phyloP scores from a whole-genome alignment of 2,888 invertebrate genomes.

The Sclerodermus sp. region DNA sequence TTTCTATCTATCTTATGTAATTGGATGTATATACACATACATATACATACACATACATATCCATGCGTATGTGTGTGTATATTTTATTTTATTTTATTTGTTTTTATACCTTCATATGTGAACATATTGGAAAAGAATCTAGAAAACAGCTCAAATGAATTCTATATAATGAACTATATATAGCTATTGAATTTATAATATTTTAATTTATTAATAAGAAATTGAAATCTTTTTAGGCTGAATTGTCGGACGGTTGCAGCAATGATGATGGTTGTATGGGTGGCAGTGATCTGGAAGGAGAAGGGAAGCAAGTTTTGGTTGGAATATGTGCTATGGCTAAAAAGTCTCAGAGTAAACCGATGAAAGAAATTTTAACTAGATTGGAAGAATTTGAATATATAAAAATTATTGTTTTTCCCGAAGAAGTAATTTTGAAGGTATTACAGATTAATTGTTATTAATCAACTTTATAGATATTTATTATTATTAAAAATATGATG shows the following conservation, averaged over 20 bases:
- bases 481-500: too few species aligned
- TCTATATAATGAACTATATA: too few species aligned
- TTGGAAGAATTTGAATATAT: constrained; percentile 96
- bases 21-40: too few species aligned
- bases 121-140: too few species aligned
- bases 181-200: too few species aligned
- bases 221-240: constrained; percentile 41
- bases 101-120: too few species aligned
- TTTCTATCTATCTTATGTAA: too few species aligned
- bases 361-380: constrained; percentile 96
- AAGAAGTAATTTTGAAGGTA: constrained; percentile 93
- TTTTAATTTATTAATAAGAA: too few species aligned
- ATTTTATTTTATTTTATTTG: too few species aligned
- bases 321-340: constrained; percentile 99
- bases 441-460: background rate
- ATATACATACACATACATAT: too few species aligned
- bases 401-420: constrained; percentile 91
- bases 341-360: constrained; percentile 98
- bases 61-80: too few species aligned
- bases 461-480: background rate
- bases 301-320: constrained; percentile 89
- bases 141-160: too few species aligned
- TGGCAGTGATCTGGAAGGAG: constrained; percentile 59
- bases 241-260: constrained; percentile 71
- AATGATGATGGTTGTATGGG: constrained; percentile 63